Percentiles rank a stretch among this genome's conserved stretches.
These are phyloP conservation scores for Gastrophryne carolinensis DNA, from an alignment of 2,797 vertebrate genomes.

Conservation along the genomic window DNA sequence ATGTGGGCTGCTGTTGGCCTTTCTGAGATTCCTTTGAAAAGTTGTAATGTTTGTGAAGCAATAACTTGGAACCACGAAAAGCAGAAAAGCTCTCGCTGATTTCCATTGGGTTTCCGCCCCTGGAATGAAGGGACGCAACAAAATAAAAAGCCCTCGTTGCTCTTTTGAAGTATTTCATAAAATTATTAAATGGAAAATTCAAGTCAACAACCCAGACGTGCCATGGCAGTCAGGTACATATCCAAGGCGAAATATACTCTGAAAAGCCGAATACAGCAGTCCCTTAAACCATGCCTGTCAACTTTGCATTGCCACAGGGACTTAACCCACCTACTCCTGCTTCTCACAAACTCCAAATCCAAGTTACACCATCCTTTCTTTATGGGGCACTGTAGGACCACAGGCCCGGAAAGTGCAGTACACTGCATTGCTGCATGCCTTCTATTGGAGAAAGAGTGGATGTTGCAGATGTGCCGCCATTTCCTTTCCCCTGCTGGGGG, in stretches of 20 bases:
- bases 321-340: too few species aligned
- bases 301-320: too few species aligned
- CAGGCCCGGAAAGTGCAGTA: too few species aligned
- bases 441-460: too few species aligned
- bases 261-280: neutral
- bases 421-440: too few species aligned
- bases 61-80: constrained; percentile 17
- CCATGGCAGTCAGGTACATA: neutral
- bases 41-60: constrained; percentile 43
- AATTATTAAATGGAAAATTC: neutral
- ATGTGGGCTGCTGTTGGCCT: constrained; percentile 7
- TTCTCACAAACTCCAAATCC: too few species aligned
- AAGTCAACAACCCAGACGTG: neutral
- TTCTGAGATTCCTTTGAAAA: constrained; percentile 24
- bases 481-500: too few species aligned
- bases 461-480: too few species aligned
- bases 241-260: neutral
- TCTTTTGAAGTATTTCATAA: neutral
- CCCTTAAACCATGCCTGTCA: too few species aligned
- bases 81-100: constrained; percentile 15
- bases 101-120: constrained; percentile 34
- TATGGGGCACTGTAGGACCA: too few species aligned
- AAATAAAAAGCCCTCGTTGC: neutral
- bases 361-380: too few species aligned
- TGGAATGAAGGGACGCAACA: constrained; percentile 12